Evolutionary conservation across 2,113 vertebrate genomes (phyloP).

Genomic region (Pimephales promelas): DNA sequence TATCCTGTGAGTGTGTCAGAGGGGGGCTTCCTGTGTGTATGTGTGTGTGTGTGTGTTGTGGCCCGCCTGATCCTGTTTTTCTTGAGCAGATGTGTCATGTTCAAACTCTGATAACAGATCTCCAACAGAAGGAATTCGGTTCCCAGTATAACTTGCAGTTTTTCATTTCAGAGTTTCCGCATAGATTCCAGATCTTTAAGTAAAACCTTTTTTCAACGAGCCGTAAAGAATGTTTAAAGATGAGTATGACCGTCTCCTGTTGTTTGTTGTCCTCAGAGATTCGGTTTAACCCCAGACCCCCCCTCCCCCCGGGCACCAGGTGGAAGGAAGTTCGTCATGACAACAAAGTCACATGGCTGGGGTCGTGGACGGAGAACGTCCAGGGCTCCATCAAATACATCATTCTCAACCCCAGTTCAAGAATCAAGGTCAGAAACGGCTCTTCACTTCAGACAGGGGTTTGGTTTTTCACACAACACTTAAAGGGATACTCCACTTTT

Average conservation of each 20-base stretch:
- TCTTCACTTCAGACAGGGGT: too few relatives aligned
- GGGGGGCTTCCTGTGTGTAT: neutral
- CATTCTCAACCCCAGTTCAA: conserved; percentile 96
- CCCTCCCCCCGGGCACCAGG: conserved; percentile 87
- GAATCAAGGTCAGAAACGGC: conserved; percentile 85
- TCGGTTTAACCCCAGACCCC: conserved; percentile 90
- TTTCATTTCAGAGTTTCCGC: neutral
- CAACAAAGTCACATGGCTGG: conserved; percentile 96
- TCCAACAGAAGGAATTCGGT: neutral
- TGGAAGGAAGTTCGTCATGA: conserved; percentile 96
- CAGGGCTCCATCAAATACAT: conserved; percentile 98
- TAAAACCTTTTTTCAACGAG: neutral
- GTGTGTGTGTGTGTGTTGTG: neutral
- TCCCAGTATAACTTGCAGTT: too few relatives aligned
- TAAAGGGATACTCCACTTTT: too few relatives aligned
- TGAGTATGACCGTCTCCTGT: neutral
- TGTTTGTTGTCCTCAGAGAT: conserved; percentile 76
- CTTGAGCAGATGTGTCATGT: conserved; percentile 3
- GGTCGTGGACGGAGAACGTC: conserved; percentile 97
- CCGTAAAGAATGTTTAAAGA: neutral
- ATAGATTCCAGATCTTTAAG: neutral
- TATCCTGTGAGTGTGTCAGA: conserved; percentile 1
- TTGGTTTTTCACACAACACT: neutral
- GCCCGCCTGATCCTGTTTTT: conserved; percentile 6
- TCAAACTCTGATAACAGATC: conserved; percentile 7